Evolutionary conservation across 1,140 invertebrate genomes (phyloP), one percentile per base, ranked within the genome.

Genomic region (Ostrea edulis): DNA sequence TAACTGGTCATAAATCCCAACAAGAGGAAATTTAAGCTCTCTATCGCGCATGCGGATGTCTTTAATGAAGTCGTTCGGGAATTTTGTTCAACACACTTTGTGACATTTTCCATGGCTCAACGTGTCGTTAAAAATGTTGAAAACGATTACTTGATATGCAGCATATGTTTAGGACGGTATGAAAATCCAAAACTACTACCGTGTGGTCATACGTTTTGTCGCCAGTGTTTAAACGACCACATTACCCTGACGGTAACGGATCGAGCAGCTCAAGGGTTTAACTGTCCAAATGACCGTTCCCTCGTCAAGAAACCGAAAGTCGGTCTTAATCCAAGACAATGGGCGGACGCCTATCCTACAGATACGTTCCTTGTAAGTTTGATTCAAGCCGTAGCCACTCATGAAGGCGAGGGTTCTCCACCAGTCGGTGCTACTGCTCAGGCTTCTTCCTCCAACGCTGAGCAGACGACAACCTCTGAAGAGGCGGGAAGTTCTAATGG

Each of bases 121-220:
- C 82, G 91, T 51, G 89, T 90, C 0, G 88, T 91, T 14, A 85
- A 88, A 35, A 91, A 91, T 62, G 89, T 91, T 14, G 90, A 91
- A 65, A 89, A 89, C 58, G 93, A 96, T 25, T 97, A 98, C 93
- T 96, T 98, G 90, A 97, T 98, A 92, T 98, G 97, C 94, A 96
- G 97, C 82, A 95, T 98, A 8, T 98, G 97, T 94, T 97, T 97
- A 91, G 96, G 94, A 53, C 86, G 97, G 4, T 95, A 98, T 29
- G 97, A 97, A 96, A 96, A 97, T 92, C 98, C 98, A 0, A 97
- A 98, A n/a, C 97, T 98, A 17, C 98, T 98, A 9, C 96, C 97
- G 0, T 98, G 98, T 93, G 98, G 98, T 8, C 98, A 98, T 94
- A 97, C 97, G 0, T 98, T 98, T 95, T 98, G 98, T 94, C 96